Conservation (phyloP, 1,140 invertebrate genomes). For the Drosophila teissieri region DNA sequence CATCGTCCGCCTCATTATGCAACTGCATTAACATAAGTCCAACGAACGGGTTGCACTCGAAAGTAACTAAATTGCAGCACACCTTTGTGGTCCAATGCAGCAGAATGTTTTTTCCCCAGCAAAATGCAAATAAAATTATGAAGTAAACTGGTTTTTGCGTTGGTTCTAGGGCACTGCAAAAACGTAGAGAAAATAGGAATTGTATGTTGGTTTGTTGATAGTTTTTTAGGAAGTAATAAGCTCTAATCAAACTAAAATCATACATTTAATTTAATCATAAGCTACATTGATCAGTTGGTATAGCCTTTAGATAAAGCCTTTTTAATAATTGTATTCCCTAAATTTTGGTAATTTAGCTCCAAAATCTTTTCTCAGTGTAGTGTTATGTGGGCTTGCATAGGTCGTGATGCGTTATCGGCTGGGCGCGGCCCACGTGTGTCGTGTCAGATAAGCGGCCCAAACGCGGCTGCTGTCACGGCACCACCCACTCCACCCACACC, state of each 20-base stretch:
- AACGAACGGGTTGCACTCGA: background rate
- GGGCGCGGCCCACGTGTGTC: slow-evolving; percentile 39
- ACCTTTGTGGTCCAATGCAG: slow-evolving; percentile 43
- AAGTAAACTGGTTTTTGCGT: slow-evolving; percentile 44
- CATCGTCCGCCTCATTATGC: slow-evolving; percentile 30
- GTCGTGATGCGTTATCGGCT: slow-evolving; percentile 52
- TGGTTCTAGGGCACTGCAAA: background rate
- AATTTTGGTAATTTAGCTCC: too few species aligned
- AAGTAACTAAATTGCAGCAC: slow-evolving; percentile 40
- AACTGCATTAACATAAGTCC: slow-evolving; percentile 38
- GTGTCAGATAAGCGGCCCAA: slow-evolving; percentile 70
- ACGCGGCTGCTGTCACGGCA: slow-evolving; percentile 54
- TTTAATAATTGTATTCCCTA: too few species aligned
- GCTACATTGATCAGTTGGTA: too few species aligned
- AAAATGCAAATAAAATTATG: slow-evolving; percentile 68
- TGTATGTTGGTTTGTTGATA: too few species aligned
- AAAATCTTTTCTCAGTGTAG: background rate
- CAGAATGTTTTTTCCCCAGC: slow-evolving; percentile 23
- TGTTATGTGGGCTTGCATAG: background rate
- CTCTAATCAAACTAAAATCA: too few species aligned
- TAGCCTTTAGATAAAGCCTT: too few species aligned
- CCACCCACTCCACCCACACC: slow-evolving; percentile 14
- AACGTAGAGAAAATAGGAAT: background rate
- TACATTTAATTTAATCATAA: too few species aligned
- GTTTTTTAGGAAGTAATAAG: too few species aligned